Percentiles rank a stretch among this genome's conserved stretches.
Evolutionary conservation across 2,113 vertebrate genomes (phyloP).

Genomic region (Corythoichthys haematopterus): DNA sequence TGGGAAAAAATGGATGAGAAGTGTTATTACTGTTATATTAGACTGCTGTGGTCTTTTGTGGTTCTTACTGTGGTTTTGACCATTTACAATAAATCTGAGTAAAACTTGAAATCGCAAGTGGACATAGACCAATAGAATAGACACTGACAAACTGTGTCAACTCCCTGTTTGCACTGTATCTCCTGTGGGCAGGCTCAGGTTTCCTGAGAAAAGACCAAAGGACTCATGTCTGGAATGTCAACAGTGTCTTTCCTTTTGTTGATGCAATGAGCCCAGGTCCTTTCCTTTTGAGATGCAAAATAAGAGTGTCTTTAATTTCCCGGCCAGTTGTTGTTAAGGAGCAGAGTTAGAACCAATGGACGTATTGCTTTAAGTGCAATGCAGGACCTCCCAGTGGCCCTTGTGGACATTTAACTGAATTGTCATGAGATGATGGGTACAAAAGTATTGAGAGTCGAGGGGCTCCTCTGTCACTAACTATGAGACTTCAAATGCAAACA

Average conservation of each 20-base stretch:
- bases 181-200: constrained; percentile 30
- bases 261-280: constrained; percentile 41
- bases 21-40: background rate
- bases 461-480: constrained; percentile 19
- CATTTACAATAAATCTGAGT: background rate
- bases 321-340: constrained; percentile 37
- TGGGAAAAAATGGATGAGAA: constrained; percentile 51
- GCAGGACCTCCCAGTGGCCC: constrained; percentile 64
- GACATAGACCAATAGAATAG: background rate
- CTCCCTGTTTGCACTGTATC: constrained; percentile 17
- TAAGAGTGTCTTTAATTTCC: constrained; percentile 51
- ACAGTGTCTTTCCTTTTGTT: constrained; percentile 59
- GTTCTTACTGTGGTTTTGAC: background rate
- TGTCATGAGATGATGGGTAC: constrained; percentile 68
- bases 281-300: constrained; percentile 67
- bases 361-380: constrained; percentile 50
- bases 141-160: constrained; percentile 6
- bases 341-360: constrained; percentile 29
- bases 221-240: constrained; percentile 59
- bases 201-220: constrained; percentile 49
- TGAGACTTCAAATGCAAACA: constrained; percentile 30
- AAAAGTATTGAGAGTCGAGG: constrained; percentile 65
- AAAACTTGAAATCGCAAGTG: background rate
- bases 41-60: background rate
- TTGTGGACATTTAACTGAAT: constrained; percentile 70